Evolutionary conservation across 2,113 vertebrate genomes (phyloP).

Genomic region (Calidris pygmaea): DNA sequence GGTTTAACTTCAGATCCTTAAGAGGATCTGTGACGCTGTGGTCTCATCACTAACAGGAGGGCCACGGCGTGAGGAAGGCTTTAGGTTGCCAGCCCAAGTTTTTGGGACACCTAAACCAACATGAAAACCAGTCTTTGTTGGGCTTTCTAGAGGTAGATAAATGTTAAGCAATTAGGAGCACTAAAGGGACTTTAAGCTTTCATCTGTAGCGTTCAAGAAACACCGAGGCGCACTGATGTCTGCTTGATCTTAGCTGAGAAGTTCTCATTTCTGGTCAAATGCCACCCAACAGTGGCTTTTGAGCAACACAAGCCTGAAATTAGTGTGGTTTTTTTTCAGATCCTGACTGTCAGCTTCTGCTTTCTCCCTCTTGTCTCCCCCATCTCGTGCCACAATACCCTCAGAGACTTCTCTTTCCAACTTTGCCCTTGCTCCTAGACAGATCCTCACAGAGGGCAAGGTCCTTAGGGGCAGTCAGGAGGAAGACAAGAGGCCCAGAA

Average conservation of each 20-base stretch:
- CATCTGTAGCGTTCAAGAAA: not conserved
- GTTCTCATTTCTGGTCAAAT: not conserved
- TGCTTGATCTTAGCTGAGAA: not conserved
- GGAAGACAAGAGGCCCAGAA: not conserved
- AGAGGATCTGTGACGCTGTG: not conserved
- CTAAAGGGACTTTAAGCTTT: not conserved
- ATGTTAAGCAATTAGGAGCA: not conserved
- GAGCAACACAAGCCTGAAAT: not conserved
- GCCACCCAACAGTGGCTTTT: not conserved
- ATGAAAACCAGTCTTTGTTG: not conserved
- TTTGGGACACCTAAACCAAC: not conserved
- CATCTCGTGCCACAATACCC: not conserved
- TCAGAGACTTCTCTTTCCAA: not conserved
- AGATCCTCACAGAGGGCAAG: not conserved
- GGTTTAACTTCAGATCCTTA: slow-evolving; percentile 31
- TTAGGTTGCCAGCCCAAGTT: not conserved
- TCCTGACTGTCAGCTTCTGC: not conserved
- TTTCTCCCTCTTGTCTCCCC: not conserved
- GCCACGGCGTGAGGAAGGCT: not conserved
- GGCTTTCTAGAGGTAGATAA: not conserved
- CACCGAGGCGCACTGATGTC: not conserved
- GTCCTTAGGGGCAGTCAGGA: not conserved
- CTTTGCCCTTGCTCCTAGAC: not conserved
- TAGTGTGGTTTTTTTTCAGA: not conserved
- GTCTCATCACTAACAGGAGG: not conserved